Percentiles rank a stretch among this genome's conserved stretches.
Conservation (phyloP, 1,140 invertebrate species). For the Apis florea region DNA sequence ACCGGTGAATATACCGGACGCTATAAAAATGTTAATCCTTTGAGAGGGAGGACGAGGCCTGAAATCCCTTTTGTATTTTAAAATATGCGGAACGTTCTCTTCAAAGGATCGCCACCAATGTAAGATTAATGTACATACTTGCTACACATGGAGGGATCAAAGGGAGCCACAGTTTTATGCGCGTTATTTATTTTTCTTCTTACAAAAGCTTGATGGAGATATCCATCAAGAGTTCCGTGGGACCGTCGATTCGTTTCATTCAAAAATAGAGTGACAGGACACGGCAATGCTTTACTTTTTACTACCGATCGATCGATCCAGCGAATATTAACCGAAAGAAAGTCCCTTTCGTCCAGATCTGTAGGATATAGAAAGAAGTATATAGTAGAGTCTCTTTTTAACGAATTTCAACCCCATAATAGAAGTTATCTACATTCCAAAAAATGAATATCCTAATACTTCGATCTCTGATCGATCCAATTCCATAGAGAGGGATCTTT, state of each 20-base stretch:
- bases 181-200: neutral
- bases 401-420: too few species aligned
- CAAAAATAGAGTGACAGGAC: neutral
- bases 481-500: too few species aligned
- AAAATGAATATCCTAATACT: too few species aligned
- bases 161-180: conserved; percentile 19
- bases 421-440: too few species aligned
- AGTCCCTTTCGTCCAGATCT: neutral
- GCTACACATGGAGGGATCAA: conserved; percentile 2
- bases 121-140: conserved; percentile 28
- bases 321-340: conserved; percentile 11
- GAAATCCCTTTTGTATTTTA: conserved; percentile 33
- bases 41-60: neutral
- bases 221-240: conserved; percentile 9
- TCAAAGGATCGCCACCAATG: conserved; percentile 32
- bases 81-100: conserved; percentile 28
- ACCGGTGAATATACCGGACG: neutral
- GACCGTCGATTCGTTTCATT: conserved; percentile 8
- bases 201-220: conserved; percentile 20
- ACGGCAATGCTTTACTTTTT: conserved; percentile 7
- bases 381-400: too few species aligned
- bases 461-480: too few species aligned
- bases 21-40: conserved; percentile 30
- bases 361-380: too few species aligned
- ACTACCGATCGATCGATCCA: conserved; percentile 17